These are phyloP conservation scores for Salvator merianae DNA, from an alignment of 2,113 vertebrate species.

Conservation along the genomic window DNA sequence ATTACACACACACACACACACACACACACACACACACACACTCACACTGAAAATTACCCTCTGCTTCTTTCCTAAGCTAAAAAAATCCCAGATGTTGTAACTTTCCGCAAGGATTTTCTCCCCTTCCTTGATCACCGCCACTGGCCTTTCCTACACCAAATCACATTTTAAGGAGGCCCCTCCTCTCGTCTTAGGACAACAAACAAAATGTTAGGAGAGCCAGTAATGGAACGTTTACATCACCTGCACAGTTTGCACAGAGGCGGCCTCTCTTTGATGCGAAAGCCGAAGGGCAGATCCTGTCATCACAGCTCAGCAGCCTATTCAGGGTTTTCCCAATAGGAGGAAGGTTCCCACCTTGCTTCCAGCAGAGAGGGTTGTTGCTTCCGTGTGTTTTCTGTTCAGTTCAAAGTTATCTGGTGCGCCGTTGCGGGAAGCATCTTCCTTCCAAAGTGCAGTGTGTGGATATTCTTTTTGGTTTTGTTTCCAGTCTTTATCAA, in stretches of 20 bases:
- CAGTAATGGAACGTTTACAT: not conserved
- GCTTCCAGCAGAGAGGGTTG: not conserved
- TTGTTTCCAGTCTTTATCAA: not conserved
- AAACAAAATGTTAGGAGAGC: not conserved
- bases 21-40: no score
- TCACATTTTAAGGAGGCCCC: not conserved
- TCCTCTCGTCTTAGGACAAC: not conserved
- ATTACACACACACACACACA: no score
- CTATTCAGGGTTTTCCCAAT: no score
- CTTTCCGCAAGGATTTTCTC: no score
- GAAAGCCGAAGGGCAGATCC: not conserved
- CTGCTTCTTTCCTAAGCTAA: no score
- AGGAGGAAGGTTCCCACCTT: constrained; percentile 2
- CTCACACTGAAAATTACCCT: no score
- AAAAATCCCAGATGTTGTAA: no score
- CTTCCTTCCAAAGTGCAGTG: not conserved
- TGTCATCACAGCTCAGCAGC: not conserved
- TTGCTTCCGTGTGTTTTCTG: not conserved
- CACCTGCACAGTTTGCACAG: not conserved
- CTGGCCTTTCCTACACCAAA: no score
- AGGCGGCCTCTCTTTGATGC: not conserved
- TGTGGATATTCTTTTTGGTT: not conserved
- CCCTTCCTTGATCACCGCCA: no score
- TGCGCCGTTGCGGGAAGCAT: not conserved
- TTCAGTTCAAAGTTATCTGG: not conserved